Percentiles rank a stretch among this genome's conserved stretches.
phyloP scores from a whole-genome alignment of 2,113 vertebrate species.

The Taxidea taxus region DNA sequence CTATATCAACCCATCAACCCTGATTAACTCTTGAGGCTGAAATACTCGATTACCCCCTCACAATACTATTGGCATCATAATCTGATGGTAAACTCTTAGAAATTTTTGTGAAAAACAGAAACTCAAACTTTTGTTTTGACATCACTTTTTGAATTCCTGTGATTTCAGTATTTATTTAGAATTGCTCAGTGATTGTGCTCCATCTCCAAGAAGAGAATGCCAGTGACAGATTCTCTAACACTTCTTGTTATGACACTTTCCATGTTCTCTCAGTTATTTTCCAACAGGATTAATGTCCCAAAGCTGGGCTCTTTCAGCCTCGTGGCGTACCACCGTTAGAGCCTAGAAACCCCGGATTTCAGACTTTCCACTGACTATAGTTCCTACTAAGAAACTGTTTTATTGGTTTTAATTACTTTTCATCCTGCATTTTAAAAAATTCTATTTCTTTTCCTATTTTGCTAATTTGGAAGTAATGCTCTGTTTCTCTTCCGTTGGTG shows the following conservation, averaged over 20 bases:
- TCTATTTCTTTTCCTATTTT: not conserved
- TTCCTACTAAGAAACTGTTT: not conserved
- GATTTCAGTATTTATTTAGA: constrained; percentile 77
- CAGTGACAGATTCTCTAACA: constrained; percentile 77
- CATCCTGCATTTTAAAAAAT: not conserved
- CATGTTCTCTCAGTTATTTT: constrained; percentile 77
- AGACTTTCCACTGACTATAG: not conserved
- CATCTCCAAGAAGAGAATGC: constrained; percentile 72
- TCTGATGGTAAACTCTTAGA: constrained; percentile 65
- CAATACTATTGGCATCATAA: constrained; percentile 43
- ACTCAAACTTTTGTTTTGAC: constrained; percentile 78
- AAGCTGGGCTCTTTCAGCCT: constrained; percentile 59
- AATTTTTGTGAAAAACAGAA: constrained; percentile 66
- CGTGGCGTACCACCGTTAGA: not conserved
- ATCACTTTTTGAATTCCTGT: constrained; percentile 70
- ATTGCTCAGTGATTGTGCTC: constrained; percentile 70
- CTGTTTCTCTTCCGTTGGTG: not conserved
- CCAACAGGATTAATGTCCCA: constrained; percentile 72
- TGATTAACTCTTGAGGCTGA: constrained; percentile 27
- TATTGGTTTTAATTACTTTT: not conserved
- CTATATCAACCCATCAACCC: not conserved
- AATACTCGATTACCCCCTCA: not conserved
- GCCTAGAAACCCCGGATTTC: constrained; percentile 2
- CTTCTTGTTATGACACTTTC: constrained; percentile 75
- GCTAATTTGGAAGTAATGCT: not conserved